Evolutionary conservation across 2,888 invertebrate genomes (phyloP).

Genomic region (Drosophila maculinotata): DNA sequence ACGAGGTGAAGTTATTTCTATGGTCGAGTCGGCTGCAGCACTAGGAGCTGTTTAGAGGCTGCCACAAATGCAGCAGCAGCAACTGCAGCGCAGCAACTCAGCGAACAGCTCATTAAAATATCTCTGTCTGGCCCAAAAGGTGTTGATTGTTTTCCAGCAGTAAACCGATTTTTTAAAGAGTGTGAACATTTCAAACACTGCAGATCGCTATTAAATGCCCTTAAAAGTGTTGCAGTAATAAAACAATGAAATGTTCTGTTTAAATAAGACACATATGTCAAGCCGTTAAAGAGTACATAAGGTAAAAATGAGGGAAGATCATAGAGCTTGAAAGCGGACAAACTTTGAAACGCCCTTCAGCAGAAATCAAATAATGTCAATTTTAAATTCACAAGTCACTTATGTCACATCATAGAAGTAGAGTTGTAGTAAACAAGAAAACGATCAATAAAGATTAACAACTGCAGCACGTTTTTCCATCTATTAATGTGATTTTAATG

Average conservation of each 20-base stretch:
- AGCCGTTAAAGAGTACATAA: neutral
- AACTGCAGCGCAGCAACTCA: slow-evolving; percentile 24
- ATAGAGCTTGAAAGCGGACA: no score
- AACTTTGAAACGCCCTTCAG: neutral
- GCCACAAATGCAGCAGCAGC: slow-evolving; percentile 13
- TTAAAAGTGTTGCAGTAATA: slow-evolving; percentile 12
- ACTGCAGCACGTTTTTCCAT: neutral
- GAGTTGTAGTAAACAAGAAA: neutral
- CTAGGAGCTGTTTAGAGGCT: slow-evolving; percentile 27
- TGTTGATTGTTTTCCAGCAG: slow-evolving; percentile 54
- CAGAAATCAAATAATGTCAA: slow-evolving; percentile 1
- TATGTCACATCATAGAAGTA: neutral
- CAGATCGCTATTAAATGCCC: slow-evolving; percentile 15
- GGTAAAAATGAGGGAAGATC: neutral
- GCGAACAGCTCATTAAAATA: slow-evolving; percentile 58
- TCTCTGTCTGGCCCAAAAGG: slow-evolving; percentile 41
- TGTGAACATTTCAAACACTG: slow-evolving; percentile 40
- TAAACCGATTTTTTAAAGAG: slow-evolving; percentile 55
- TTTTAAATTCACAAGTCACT: neutral
- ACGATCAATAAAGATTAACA: neutral
- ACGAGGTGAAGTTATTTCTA: slow-evolving; percentile 19
- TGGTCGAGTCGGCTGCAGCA: slow-evolving; percentile 24
- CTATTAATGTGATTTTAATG: slow-evolving; percentile 1
- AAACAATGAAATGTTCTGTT: slow-evolving; percentile 8
- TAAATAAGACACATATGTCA: slow-evolving; percentile 10